Evolutionary conservation across 1,140 invertebrate genomes (phyloP), one percentile per base, ranked within the genome.

Genomic region (Thereuonema tuberculata): DNA sequence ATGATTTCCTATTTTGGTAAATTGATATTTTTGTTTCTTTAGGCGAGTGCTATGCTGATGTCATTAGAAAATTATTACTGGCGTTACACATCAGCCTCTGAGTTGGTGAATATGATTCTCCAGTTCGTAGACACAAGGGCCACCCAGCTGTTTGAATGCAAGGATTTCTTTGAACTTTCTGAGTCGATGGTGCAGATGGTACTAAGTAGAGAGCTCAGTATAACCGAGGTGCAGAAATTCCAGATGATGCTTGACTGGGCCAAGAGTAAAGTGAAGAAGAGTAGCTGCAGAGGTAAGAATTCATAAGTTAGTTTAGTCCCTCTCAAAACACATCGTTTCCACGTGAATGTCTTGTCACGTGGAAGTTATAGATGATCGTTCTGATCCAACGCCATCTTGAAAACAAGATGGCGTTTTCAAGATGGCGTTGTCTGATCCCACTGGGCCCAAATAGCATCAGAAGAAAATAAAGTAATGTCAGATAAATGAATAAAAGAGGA

Each of bases 161-260:
- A 81, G 1, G 89, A 93, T 67, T 95, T 92, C 68, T 74, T 93
- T 0, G 85, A 84, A 37, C 78, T 94, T 1, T 93, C 89, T 58
- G 91, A 94, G 69, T 93, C 89, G 0, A 92, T 94, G 89, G 89
- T 95, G 0, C 87, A 90, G 71, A 89, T 89, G 86, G 91, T 94
- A 61, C 91, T 95, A 86, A 87, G 84, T 70, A 80, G 81, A 62
- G 85, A 87, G 67, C 76, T 93, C 49, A 86, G 90, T 67, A 84
- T 92, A 17, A 81, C 85, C 0, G 92, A 95, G 72, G 84, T 93
- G n/a, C 79, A 82, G 17, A 95, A 94, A 72, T 95, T 95, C 69
- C 87, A 94, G 75, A 88, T 88, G 0, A 95, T 95, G 89, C 77
- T 93, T 12, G 80, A 78, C 24, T 95, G 91, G 91, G 86, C 90